These are phyloP conservation scores for Pseudorectes ferrugineus DNA, from an alignment of 2,113 vertebrate species.

Conservation along the genomic window DNA sequence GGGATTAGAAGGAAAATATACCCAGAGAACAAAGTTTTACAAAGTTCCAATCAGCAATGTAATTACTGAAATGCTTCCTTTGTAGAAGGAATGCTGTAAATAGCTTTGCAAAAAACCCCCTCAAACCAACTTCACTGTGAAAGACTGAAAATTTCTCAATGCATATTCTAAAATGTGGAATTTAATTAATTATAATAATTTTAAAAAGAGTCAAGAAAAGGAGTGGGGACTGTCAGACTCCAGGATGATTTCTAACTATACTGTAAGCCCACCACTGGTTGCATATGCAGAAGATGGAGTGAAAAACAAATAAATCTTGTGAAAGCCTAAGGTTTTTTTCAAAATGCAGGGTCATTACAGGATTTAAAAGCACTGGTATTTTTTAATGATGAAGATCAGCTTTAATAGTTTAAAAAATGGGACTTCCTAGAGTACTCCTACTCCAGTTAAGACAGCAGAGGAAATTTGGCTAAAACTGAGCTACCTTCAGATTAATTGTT, in stretches of 20 bases:
- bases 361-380: neutral
- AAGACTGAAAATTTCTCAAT: neutral
- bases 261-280: neutral
- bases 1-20: neutral
- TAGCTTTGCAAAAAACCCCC: neutral
- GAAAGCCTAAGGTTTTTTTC: neutral
- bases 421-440: neutral
- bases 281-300: neutral
- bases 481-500: neutral
- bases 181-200: neutral
- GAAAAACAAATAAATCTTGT: neutral
- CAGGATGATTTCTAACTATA: neutral
- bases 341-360: neutral
- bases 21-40: neutral
- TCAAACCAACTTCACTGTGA: neutral
- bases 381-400: neutral
- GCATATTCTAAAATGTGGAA: neutral
- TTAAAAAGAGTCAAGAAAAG: neutral
- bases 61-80: neutral
- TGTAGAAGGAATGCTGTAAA: neutral
- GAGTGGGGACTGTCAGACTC: neutral
- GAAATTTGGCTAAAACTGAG: neutral
- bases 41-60: neutral
- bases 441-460: neutral
- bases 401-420: neutral